Evolutionary conservation across 2,113 vertebrate species (phyloP), one percentile per base, ranked within the genome.

Genomic region (Forbesichthys papilliferus): DNA sequence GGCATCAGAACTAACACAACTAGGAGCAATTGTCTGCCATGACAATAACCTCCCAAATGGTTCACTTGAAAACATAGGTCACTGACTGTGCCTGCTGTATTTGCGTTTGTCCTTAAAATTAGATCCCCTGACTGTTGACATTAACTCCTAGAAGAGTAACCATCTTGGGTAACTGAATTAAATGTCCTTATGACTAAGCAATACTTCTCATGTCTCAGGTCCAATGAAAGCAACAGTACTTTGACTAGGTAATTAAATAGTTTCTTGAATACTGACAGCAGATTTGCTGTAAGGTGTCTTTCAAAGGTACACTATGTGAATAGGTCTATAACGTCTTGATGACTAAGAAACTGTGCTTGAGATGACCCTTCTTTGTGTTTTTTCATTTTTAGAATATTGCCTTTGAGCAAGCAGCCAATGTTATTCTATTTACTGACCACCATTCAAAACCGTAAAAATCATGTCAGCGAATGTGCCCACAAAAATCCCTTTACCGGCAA

Each of bases 1-100:
- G 78, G 80, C 81, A 76, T 84, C 80, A 64, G 51, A 66, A 75
- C 81, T 84, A 84, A 75, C 74, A 64, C 61, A 55, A 79, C 60
- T 56, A 56, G 53, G 48, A 75, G 74, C 49, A 46, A 5, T 9
- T 16, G 48, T 66, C 68, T 69, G 64, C 62, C 33, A 20, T 48
- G 18, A 63, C 61, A 47, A 8, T 61, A 46, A 49, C 64, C 60
- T 69, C 47, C 61, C 61, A 64, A 79, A 66, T 9, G 66, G 61
- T 71, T 74, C 71, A 51, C 11, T 9, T 48, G 54, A 46, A 9
- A 55, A 62, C 64, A 64, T 57, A 49, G 69, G 73, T 79, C 61
- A 68, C 46, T 69, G 73, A 71, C 12, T 47, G 67, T 59, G 68
- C 55, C 16, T 11, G 9, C 33, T 75, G 73, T 73, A 68, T 82